These are phyloP conservation scores for Esox masquinongy DNA, from an alignment of 2,797 vertebrate genomes.

Conservation along the genomic window DNA sequence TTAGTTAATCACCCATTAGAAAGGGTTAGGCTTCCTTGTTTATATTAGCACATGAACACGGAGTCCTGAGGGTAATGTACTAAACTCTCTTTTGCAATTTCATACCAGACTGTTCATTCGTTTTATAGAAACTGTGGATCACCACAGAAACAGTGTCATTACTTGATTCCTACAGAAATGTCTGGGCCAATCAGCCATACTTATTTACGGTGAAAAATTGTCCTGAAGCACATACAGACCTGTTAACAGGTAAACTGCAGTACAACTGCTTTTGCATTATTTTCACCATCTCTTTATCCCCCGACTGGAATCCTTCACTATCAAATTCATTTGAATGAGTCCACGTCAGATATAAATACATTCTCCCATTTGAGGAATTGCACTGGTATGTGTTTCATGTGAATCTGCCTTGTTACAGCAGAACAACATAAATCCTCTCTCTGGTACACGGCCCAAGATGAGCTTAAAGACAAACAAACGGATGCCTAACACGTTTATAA, in stretches of 20 bases:
- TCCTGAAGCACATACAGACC: background rate
- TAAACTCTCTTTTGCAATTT: background rate
- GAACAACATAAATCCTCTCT: conserved; percentile 41
- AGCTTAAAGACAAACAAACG: conserved; percentile 46
- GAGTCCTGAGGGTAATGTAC: background rate
- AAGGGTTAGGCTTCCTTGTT: no score
- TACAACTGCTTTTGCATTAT: background rate
- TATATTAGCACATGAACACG: no score
- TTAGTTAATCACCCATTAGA: no score
- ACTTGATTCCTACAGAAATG: background rate
- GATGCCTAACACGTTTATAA: conserved; percentile 31
- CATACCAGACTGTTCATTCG: background rate
- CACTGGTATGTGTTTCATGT: conserved; percentile 27
- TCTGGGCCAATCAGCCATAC: background rate
- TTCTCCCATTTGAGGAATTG: conserved; percentile 24
- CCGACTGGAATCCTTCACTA: background rate
- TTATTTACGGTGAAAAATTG: background rate
- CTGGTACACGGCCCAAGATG: conserved; percentile 27
- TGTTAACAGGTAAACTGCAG: background rate
- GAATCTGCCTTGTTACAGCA: conserved; percentile 36
- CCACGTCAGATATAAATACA: conserved; percentile 8
- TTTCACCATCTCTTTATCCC: conserved; percentile 3
- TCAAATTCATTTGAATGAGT: background rate
- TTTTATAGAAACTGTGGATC: background rate
- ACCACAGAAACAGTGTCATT: background rate